Evolutionary conservation across 2,113 vertebrate species (phyloP).

Genomic region (Notothenia coriiceps): DNA sequence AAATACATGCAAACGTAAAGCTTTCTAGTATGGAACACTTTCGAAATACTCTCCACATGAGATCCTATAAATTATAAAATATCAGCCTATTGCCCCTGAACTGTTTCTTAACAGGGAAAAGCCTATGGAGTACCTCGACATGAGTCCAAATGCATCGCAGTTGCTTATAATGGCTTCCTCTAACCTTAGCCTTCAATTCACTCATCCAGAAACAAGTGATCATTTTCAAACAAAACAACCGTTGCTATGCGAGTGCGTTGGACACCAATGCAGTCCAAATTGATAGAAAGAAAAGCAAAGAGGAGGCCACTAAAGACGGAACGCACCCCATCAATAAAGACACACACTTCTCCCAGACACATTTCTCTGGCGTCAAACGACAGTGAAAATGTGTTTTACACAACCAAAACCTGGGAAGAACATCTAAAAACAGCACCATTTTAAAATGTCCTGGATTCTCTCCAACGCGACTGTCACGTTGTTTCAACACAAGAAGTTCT

Average conservation of each 20-base stretch:
- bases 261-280: neutral
- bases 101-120: slow-evolving; percentile 63
- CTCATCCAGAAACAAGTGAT: slow-evolving; percentile 26
- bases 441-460: slow-evolving; percentile 73
- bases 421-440: slow-evolving; percentile 82
- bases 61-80: slow-evolving; percentile 74
- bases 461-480: slow-evolving; percentile 64
- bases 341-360: slow-evolving; percentile 42
- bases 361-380: slow-evolving; percentile 55
- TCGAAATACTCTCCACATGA: slow-evolving; percentile 65
- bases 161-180: slow-evolving; percentile 31
- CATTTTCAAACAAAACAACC: slow-evolving; percentile 21
- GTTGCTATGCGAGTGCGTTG: neutral
- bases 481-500: slow-evolving; percentile 66
- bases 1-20: slow-evolving; percentile 80
- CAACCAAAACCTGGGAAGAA: slow-evolving; percentile 70
- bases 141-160: slow-evolving; percentile 35
- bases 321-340: slow-evolving; percentile 38
- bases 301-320: slow-evolving; percentile 30
- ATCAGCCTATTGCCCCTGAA: slow-evolving; percentile 70
- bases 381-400: slow-evolving; percentile 56
- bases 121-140: slow-evolving; percentile 45
- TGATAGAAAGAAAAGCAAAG: slow-evolving; percentile 39
- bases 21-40: slow-evolving; percentile 72
- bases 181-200: slow-evolving; percentile 33